Percentiles rank a stretch among this genome's conserved stretches.
phyloP scores from a whole-genome alignment of 2,113 vertebrate genomes.

The Mola mola region DNA sequence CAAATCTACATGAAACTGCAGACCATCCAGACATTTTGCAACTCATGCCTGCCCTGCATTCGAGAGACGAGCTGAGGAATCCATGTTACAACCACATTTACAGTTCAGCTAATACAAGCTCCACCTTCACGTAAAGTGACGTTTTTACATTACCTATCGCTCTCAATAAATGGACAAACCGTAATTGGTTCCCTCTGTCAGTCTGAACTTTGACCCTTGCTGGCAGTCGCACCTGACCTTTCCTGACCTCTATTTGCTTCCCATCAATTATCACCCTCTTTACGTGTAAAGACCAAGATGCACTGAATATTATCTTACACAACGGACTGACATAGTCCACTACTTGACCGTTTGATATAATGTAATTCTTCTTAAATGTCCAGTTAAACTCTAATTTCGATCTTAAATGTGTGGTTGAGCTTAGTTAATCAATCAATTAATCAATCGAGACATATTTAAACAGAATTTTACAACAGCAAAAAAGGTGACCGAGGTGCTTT shows the following conservation, averaged over 20 bases:
- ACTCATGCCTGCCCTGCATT: constrained; percentile 5
- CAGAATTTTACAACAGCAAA: too few relatives aligned
- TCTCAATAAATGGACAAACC: too few relatives aligned
- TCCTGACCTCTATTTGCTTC: not conserved
- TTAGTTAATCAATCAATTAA: too few relatives aligned
- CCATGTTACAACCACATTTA: constrained; percentile 23
- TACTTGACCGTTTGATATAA: not conserved
- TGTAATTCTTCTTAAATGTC: too few relatives aligned
- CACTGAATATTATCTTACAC: not conserved
- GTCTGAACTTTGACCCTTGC: constrained; percentile 41
- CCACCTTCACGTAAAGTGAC: constrained; percentile 5
- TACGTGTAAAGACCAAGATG: not conserved
- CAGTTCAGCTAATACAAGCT: constrained; percentile 17
- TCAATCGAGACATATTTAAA: too few relatives aligned
- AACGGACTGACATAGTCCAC: not conserved
- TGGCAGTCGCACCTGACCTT: constrained; percentile 14
- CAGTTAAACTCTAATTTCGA: not conserved
- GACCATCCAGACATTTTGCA: constrained; percentile 36
- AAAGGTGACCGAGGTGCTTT: too few relatives aligned
- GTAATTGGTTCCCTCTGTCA: constrained; percentile 38
- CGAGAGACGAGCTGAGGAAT: constrained; percentile 31
- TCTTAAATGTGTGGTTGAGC: not conserved
- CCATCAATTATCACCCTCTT: constrained; percentile 5
- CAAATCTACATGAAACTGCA: constrained; percentile 52
- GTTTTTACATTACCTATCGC: constrained; percentile 30